Evolutionary conservation across 2,888 invertebrate genomes (phyloP).

Genomic region (Mesochorus sp.): DNA sequence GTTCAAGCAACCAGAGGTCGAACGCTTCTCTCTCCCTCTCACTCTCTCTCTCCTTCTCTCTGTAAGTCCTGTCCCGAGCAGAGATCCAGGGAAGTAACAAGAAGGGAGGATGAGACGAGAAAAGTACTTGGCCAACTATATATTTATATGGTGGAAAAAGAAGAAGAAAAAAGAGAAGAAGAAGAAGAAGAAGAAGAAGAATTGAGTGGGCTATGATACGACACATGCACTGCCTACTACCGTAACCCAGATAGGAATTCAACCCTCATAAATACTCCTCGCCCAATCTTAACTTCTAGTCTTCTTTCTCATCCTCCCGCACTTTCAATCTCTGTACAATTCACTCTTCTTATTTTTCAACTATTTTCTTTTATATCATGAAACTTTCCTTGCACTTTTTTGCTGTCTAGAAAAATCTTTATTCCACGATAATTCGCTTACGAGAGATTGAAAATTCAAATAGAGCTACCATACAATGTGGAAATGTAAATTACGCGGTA

Average conservation of each 20-base stretch:
- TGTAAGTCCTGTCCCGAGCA: slow-evolving; percentile 42
- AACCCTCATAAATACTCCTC: slow-evolving; percentile 56
- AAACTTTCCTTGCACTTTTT: background rate
- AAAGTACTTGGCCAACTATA: slow-evolving; percentile 33
- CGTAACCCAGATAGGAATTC: slow-evolving; percentile 57
- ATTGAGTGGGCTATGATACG: slow-evolving; percentile 32
- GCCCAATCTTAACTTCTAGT: background rate
- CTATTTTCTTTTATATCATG: background rate
- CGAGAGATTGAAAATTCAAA: too few species aligned
- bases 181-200: slow-evolving; percentile 16
- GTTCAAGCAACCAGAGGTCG: slow-evolving; percentile 8
- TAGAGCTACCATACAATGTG: too few species aligned
- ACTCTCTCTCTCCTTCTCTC: slow-evolving; percentile 2
- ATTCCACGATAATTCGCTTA: too few species aligned
- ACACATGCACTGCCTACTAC: slow-evolving; percentile 53
- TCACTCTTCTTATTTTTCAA: background rate
- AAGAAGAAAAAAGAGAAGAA: slow-evolving; percentile 12
- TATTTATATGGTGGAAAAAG: background rate
- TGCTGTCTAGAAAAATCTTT: background rate
- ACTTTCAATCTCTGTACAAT: background rate
- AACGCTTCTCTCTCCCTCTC: background rate
- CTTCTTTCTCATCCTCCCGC: slow-evolving; percentile 5
- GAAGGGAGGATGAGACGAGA: background rate
- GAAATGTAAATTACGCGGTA: too few species aligned
- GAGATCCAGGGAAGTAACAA: slow-evolving; percentile 20